Conservation (phyloP, 2,113 vertebrate genomes). For the Vicugna pacos region DNA sequence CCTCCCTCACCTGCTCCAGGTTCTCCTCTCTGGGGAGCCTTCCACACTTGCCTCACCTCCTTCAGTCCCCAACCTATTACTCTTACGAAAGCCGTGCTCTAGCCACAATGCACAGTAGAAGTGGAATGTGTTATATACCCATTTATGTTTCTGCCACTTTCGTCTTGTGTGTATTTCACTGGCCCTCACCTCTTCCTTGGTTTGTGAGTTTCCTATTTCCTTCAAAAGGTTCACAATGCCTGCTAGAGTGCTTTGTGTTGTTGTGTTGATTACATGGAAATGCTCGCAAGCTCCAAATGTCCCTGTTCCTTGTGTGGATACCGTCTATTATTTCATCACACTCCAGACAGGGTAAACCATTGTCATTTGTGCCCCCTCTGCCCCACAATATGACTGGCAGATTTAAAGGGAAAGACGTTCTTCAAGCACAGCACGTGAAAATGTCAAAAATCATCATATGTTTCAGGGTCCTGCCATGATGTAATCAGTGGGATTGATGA, state of each 20-base stretch:
- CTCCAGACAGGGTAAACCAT: background rate
- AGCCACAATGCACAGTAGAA: background rate
- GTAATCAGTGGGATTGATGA: background rate
- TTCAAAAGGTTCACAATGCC: background rate
- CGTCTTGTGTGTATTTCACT: background rate
- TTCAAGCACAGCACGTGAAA: background rate
- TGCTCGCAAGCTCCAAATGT: background rate
- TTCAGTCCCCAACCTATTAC: background rate
- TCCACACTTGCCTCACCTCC: background rate
- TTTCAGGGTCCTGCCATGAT: background rate
- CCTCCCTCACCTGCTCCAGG: background rate
- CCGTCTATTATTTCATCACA: background rate
- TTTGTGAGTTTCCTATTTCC: background rate
- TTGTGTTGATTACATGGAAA: background rate
- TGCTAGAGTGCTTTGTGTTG: background rate
- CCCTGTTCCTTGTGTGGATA: background rate
- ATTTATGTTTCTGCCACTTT: background rate
- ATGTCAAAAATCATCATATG: background rate
- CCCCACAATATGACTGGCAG: background rate
- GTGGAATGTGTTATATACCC: background rate
- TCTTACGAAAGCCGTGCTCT: background rate
- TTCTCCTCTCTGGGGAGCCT: background rate
- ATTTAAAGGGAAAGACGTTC: background rate
- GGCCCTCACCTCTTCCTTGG: background rate
- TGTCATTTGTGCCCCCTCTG: too few relatives aligned